Conservation (phyloP, 1,140 invertebrate genomes). For the Adelges cooleyi region DNA sequence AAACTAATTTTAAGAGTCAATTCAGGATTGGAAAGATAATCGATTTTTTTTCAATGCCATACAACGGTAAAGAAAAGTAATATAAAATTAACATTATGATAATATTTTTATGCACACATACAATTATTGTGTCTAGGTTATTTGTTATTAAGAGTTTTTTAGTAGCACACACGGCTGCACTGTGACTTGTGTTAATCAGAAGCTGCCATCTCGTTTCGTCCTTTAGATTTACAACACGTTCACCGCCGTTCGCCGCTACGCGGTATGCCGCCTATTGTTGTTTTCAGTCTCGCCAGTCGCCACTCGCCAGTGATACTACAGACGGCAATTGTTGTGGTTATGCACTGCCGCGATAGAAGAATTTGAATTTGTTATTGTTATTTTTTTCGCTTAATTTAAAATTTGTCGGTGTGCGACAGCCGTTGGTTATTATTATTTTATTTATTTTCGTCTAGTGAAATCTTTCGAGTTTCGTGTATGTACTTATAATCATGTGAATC, state of each 20-base stretch:
- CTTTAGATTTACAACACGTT: slow-evolving; percentile 1
- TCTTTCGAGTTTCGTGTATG: not conserved
- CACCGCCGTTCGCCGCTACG: not conserved
- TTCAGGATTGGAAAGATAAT: too few species aligned
- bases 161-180: not conserved
- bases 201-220: slow-evolving; percentile 24
- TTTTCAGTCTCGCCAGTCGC: not conserved
- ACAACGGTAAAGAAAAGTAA: too few species aligned
- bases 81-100: too few species aligned
- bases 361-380: slow-evolving; percentile 6
- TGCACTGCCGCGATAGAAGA: not conserved
- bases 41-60: too few species aligned
- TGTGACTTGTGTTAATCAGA: slow-evolving; percentile 15
- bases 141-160: not conserved
- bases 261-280: not conserved
- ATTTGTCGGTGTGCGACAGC: too few species aligned
- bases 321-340: not conserved
- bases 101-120: too few species aligned
- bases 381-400: not conserved
- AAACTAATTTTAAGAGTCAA: too few species aligned
- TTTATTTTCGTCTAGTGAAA: not conserved
- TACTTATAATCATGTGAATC: too few species aligned
- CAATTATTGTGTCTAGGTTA: too few species aligned
- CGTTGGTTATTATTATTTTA: not conserved
- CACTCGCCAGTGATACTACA: not conserved